Base-by-base conservation (phyloP, 2,888 invertebrate species). In the Thecophora atra region DNA sequence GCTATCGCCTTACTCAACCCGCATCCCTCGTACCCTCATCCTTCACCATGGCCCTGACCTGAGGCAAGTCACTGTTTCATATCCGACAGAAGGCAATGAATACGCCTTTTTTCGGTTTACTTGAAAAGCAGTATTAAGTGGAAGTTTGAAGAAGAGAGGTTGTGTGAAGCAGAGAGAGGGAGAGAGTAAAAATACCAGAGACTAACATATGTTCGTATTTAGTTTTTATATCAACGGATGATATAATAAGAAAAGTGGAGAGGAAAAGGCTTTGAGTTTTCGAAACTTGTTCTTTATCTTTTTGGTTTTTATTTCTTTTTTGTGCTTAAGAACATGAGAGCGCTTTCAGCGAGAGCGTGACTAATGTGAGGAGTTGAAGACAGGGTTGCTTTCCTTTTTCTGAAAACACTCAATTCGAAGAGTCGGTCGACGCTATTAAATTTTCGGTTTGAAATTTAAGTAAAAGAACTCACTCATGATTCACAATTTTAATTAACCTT, bases 41-140 rank as follows among this genome's bases (percentile, higher is more conserved):
- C 81, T 82, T 81, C 80, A 78, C 80, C 80, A 77, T 82, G 81
- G 81, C 81, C 81, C 76, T 81, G 82, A 81, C 82, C 82, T 80
- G 77, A 64, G 75, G 72, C 70, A 66, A 30, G 58, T 37, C 37
- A 11, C 7, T 11, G 11, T 6, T 37, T 37, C 42, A 19, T 24
- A 67, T 24, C 54, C 52, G 21, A 51, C 47, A 52, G 54, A 56
- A 54, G 37, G 56, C 37, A 56, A 56, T 56, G 67, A 28, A 67
- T 6, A 47, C 21, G 26, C 28, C 47, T n/a, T n/a, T 47, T n/a
- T n/a, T 5, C 47, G n/a, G n/a, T n/a, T n/a, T n/a, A n/a, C 37
- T 37, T 8, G 37, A 6, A 37, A 37, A 37, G 11, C 37, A 21
- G 24, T 21, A 24, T 24, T 24, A 54, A 13, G n/a, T 11, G 52